A percentile compares a stretch with the other conserved stretches of the same genome.
Evolutionary conservation across 2,797 vertebrate genomes (phyloP).

Genomic region (Poecilia velifera): DNA sequence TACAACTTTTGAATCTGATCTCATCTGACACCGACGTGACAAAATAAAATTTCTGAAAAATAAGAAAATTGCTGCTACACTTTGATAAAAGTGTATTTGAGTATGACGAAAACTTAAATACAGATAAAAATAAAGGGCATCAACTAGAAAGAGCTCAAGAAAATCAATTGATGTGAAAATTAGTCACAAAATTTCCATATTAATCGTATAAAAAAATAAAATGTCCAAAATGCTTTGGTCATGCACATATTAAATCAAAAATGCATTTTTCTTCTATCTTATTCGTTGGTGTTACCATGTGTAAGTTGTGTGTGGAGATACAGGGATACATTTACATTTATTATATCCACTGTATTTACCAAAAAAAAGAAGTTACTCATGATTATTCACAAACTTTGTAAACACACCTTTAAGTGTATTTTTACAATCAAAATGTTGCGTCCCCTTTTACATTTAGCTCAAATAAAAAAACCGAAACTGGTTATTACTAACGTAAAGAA

Average conservation of each 20-base stretch:
- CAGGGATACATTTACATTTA: not conserved
- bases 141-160: not conserved
- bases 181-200: not conserved
- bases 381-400: not conserved
- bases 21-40: not conserved
- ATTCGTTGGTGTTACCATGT: not conserved
- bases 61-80: not conserved
- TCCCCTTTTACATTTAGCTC: not conserved
- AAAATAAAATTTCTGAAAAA: not conserved
- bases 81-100: not conserved
- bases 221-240: not conserved
- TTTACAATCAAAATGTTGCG: not conserved
- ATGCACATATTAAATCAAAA: not conserved
- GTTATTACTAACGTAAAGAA: not conserved
- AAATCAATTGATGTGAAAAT: not conserved
- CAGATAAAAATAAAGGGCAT: not conserved
- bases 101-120: not conserved
- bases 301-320: not conserved
- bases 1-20: not conserved
- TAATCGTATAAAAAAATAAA: not conserved
- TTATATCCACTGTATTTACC: not conserved
- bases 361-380: not conserved
- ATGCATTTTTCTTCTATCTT: not conserved
- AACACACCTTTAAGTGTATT: not conserved
- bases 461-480: not conserved